Percentiles rank a stretch among this genome's conserved stretches.
Conservation (phyloP, 1,140 invertebrate genomes). For the Muscidifurax raptorellus region DNA sequence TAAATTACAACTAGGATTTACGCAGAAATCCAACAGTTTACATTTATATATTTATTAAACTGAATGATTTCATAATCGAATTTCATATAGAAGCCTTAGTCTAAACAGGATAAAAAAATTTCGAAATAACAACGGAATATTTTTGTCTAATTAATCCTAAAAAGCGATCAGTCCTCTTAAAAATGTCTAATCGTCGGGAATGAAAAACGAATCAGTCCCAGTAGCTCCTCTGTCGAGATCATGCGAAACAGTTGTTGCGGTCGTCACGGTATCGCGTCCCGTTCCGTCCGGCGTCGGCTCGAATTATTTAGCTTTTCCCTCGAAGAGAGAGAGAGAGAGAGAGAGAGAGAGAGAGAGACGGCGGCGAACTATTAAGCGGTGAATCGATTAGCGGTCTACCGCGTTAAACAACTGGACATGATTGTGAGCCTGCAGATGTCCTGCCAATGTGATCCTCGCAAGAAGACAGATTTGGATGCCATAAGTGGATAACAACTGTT, state of each 20-base stretch:
- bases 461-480: background rate
- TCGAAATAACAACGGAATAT: too few species aligned
- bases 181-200: too few species aligned
- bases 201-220: too few species aligned
- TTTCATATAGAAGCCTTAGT: too few species aligned
- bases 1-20: too few species aligned
- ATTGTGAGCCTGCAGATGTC: background rate
- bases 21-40: too few species aligned
- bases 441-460: background rate
- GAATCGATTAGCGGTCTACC: conserved; percentile 67
- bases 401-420: conserved; percentile 59
- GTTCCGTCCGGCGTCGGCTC: conserved; percentile 7
- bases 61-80: too few species aligned
- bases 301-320: conserved; percentile 63
- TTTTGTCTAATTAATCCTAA: too few species aligned
- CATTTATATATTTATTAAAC: too few species aligned
- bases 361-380: conserved; percentile 59
- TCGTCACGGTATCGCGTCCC: background rate
- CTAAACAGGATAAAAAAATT: too few species aligned
- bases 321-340: conserved; percentile 39
- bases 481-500: background rate
- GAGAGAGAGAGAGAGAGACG: conserved; percentile 6
- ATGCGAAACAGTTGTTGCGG: background rate
- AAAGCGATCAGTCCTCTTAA: too few species aligned
- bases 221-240: background rate